phyloP scores from a whole-genome alignment of 2,113 vertebrate genomes.

The Elephantulus edwardii region DNA sequence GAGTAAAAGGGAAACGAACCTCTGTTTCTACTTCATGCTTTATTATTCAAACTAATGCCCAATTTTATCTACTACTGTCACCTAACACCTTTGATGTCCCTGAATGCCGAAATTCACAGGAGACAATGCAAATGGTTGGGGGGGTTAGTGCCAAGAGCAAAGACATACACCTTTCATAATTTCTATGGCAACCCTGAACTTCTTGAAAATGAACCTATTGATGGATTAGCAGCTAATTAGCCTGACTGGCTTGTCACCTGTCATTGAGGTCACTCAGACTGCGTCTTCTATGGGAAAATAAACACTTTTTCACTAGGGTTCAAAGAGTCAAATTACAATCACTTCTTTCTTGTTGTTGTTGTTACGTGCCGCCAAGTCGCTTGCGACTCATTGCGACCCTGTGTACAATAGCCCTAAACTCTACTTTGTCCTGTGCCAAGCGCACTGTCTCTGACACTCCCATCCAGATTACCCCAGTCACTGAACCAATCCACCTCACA shows the following conservation, averaged over 20 bases:
- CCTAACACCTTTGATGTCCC: not conserved
- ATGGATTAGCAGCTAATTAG: slow-evolving; percentile 47
- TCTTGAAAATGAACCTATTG: not conserved
- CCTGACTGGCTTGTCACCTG: slow-evolving; percentile 1
- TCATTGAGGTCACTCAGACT: not conserved
- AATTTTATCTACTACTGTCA: not conserved
- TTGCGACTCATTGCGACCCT: no score
- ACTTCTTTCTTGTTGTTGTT: not conserved
- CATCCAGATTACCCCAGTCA: no score
- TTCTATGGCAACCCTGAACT: not conserved
- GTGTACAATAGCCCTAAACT: no score
- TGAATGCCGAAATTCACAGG: not conserved
- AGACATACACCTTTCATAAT: not conserved
- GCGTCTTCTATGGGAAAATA: not conserved
- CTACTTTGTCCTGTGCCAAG: no score
- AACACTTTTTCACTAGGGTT: not conserved
- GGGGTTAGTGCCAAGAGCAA: not conserved
- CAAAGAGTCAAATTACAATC: not conserved
- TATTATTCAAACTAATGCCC: slow-evolving; percentile 14
- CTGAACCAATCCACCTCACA: no score
- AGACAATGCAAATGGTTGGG: not conserved
- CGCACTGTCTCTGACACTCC: no score
- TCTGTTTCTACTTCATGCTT: not conserved
- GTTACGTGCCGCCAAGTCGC: no score
- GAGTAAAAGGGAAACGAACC: not conserved